A percentile compares a stretch with the other conserved stretches of the same genome.
Conservation (phyloP, 2,797 vertebrate genomes). For the Coluber constrictor region DNA sequence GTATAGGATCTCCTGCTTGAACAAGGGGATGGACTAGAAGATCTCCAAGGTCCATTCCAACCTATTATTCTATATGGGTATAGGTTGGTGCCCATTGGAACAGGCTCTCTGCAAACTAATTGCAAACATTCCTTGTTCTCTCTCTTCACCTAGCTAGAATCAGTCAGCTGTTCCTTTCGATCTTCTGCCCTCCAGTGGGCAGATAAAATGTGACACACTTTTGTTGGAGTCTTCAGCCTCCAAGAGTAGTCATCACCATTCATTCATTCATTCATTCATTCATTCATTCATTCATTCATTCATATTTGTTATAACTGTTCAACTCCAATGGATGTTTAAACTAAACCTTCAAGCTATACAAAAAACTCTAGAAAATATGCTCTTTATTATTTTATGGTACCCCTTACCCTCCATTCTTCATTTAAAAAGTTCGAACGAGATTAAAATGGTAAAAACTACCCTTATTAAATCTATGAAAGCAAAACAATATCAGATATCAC, state of each 20-base stretch:
- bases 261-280: not conserved
- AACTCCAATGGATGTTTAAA: not conserved
- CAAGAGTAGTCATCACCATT: not conserved
- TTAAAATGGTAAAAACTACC: not conserved
- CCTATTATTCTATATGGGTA: not conserved
- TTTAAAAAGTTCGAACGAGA: not conserved
- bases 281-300: not conserved
- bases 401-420: not conserved
- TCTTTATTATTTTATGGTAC: not conserved
- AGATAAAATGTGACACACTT: not conserved
- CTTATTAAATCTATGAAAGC: not conserved
- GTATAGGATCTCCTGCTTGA: not conserved
- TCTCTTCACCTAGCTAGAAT: not conserved
- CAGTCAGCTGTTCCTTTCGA: not conserved
- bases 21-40: not conserved
- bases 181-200: not conserved
- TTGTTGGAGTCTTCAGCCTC: not conserved
- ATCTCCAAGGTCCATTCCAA: not conserved
- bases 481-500: not conserved
- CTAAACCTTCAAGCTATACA: not conserved
- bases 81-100: not conserved
- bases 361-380: not conserved
- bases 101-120: not conserved
- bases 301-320: not conserved
- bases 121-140: not conserved